phyloP scores from a whole-genome alignment of 2,113 vertebrate genomes.

The Ciconia boyciana region DNA sequence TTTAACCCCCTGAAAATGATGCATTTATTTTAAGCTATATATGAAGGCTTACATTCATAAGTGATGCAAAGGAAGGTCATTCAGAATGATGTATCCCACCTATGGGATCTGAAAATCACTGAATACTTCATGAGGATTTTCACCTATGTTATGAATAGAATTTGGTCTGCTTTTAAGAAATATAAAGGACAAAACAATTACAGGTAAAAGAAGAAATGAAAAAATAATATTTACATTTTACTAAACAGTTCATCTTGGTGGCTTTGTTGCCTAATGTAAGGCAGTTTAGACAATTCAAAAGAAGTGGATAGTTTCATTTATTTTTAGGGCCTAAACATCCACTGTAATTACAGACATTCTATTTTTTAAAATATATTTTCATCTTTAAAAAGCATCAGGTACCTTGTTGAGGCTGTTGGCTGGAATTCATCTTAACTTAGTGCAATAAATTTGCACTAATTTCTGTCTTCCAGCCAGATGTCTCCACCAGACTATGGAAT shows the following conservation, averaged over 20 bases:
- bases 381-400: neutral
- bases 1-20: neutral
- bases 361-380: neutral
- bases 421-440: neutral
- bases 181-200: neutral
- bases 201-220: neutral
- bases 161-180: neutral
- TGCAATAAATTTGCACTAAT: conserved; percentile 9
- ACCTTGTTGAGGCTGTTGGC: neutral
- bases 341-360: neutral
- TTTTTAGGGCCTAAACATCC: neutral
- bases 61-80: neutral
- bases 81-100: neutral
- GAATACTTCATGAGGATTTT: neutral
- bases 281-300: neutral
- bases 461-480: conserved; percentile 40
- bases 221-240: neutral
- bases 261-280: neutral
- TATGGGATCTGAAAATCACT: neutral
- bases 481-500: conserved; percentile 43
- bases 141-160: neutral
- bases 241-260: rapidly evolving
- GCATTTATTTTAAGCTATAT: neutral
- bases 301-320: neutral
- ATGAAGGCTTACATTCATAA: neutral